Percentiles rank a stretch among this genome's conserved stretches.
phyloP scores from a whole-genome alignment of 2,113 vertebrate genomes.

The Tenrec ecaudatus region DNA sequence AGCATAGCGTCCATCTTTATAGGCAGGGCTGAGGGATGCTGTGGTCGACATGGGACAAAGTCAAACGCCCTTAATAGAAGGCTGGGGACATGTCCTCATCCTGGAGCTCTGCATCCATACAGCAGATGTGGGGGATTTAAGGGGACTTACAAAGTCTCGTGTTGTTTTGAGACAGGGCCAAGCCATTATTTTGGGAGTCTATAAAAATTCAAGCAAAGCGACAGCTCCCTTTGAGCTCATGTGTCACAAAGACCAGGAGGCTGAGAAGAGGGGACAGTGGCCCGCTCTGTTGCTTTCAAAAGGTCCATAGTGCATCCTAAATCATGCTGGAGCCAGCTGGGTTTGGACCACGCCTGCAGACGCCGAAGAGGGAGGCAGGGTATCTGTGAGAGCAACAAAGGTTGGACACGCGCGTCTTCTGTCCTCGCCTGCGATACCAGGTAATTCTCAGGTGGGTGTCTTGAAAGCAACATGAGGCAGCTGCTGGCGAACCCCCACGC shows the following conservation, averaged over 20 bases:
- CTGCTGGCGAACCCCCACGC: background rate
- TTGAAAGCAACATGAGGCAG: background rate
- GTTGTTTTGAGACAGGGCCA: conserved; percentile 34
- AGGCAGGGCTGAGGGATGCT: conserved; percentile 55
- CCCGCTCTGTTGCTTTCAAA: background rate
- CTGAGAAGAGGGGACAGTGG: background rate
- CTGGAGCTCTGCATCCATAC: conserved; percentile 1
- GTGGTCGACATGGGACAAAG: conserved; percentile 53
- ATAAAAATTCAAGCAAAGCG: conserved; percentile 32
- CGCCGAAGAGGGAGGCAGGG: background rate
- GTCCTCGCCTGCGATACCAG: background rate
- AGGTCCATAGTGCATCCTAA: background rate
- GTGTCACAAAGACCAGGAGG: conserved; percentile 1
- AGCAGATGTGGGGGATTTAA: conserved; percentile 35
- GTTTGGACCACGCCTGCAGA: background rate
- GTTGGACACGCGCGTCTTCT: conserved; percentile 16
- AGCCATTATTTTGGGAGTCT: conserved; percentile 16
- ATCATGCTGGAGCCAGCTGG: background rate
- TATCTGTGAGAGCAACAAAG: background rate
- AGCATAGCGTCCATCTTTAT: conserved; percentile 78
- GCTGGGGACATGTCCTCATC: conserved; percentile 48
- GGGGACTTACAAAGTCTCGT: conserved; percentile 41
- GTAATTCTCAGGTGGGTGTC: conserved; percentile 5
- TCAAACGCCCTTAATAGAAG: conserved; percentile 68
- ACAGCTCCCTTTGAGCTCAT: conserved; percentile 3